Evolutionary conservation across 1,140 invertebrate species (phyloP).

Genomic region (Lasaia peninsularis): DNA sequence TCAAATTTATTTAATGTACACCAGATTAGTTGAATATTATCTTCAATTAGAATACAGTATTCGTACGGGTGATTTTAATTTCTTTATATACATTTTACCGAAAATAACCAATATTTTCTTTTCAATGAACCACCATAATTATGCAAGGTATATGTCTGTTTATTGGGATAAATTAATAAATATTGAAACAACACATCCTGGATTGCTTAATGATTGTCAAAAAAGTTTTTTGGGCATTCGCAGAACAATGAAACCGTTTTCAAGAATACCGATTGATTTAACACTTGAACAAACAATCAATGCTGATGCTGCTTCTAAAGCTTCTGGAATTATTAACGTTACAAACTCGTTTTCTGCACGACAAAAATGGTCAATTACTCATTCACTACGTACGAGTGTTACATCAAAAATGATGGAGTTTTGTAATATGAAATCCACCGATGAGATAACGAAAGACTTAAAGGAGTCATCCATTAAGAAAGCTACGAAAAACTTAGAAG

Average conservation of each 20-base stretch:
- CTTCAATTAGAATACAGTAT: conserved; percentile 13
- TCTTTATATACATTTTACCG: conserved; percentile 13
- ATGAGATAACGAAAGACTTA: conserved; percentile 19
- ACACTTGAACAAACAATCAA: conserved; percentile 23
- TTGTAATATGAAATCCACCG: conserved; percentile 20
- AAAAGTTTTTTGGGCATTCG: conserved; percentile 14
- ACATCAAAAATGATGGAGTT: conserved; percentile 21
- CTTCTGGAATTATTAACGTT: conserved; percentile 17
- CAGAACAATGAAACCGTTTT: conserved; percentile 16
- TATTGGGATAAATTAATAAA: conserved; percentile 16
- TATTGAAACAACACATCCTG: conserved; percentile 21
- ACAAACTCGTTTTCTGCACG: conserved; percentile 22
- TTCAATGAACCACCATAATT: conserved; percentile 22
- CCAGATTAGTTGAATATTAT: conserved; percentile 14
- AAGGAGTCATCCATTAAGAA: conserved; percentile 18
- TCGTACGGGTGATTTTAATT: conserved; percentile 13
- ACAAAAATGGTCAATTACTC: conserved; percentile 18
- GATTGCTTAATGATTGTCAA: conserved; percentile 19
- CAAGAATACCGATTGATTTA: conserved; percentile 19
- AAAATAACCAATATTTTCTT: conserved; percentile 21
- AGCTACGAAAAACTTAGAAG: conserved; percentile 18
- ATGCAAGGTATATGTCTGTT: conserved; percentile 18
- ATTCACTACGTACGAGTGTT: conserved; percentile 17
- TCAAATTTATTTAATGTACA: conserved; percentile 16
- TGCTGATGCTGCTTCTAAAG: conserved; percentile 17